Evolutionary conservation across 2,113 vertebrate genomes (phyloP).

Genomic region (Phyllopteryx taeniolatus): DNA sequence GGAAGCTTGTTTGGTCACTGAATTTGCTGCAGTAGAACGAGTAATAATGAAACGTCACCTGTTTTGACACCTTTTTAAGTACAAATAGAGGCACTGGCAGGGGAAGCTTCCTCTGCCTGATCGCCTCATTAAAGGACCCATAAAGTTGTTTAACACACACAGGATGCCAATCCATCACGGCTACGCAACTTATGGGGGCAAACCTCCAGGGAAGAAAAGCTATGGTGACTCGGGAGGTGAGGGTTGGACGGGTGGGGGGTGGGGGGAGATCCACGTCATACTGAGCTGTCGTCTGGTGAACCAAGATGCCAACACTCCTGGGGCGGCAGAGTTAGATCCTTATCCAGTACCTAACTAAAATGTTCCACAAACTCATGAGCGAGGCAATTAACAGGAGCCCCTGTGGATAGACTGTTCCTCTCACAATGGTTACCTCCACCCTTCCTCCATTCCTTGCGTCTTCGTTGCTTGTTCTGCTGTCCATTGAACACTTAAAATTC

Average conservation of each 20-base stretch:
- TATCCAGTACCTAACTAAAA: slow-evolving; percentile 64
- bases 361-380: slow-evolving; percentile 64
- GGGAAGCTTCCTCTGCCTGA: slow-evolving; percentile 45
- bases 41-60: slow-evolving; percentile 57
- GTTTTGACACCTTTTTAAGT: slow-evolving; percentile 62
- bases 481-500: slow-evolving; percentile 28
- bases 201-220: slow-evolving; percentile 55
- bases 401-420: slow-evolving; percentile 62
- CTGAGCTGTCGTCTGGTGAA: slow-evolving; percentile 67
- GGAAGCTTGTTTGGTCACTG: too few species aligned
- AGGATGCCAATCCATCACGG: slow-evolving; percentile 75
- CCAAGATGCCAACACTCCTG: slow-evolving; percentile 67
- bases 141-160: slow-evolving; percentile 72
- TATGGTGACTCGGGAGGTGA: slow-evolving; percentile 35
- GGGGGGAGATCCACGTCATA: slow-evolving; percentile 56
- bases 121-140: slow-evolving; percentile 72
- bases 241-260: slow-evolving; percentile 15
- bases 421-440: slow-evolving; percentile 46
- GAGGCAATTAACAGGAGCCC: slow-evolving; percentile 74
- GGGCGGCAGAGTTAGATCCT: slow-evolving; percentile 61
- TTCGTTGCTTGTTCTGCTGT: slow-evolving; percentile 21
- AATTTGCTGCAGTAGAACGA: neutral
- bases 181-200: slow-evolving; percentile 56
- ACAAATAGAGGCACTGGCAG: slow-evolving; percentile 34
- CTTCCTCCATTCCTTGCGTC: slow-evolving; percentile 8